Percentiles rank a stretch among this genome's conserved stretches.
Conservation (phyloP, 2,113 vertebrate species). For the Dinomys branickii region DNA sequence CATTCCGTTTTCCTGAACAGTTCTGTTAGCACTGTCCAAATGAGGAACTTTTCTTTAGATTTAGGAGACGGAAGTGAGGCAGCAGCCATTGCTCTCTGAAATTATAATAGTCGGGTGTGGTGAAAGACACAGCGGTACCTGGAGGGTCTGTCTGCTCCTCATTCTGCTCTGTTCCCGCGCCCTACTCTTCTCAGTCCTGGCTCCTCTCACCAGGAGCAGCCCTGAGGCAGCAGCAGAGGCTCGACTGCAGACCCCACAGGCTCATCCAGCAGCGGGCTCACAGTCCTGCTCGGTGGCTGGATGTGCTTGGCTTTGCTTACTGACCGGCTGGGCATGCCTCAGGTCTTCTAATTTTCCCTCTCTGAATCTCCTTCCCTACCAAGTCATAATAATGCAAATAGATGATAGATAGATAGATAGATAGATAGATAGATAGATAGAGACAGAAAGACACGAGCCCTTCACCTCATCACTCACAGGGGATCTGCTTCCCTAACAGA, state of each 20-base stretch:
- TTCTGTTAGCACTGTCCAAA: background rate
- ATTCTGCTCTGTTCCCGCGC: background rate
- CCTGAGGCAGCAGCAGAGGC: background rate
- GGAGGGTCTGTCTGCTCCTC: background rate
- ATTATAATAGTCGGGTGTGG: background rate
- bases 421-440: background rate
- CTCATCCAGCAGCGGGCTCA: background rate
- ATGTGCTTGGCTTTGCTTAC: background rate
- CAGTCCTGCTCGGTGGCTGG: background rate
- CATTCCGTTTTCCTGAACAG: background rate
- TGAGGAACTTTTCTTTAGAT: background rate
- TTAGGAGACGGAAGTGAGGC: background rate
- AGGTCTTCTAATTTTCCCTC: background rate
- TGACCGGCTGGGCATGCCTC: background rate
- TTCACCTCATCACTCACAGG: background rate
- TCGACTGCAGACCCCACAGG: background rate
- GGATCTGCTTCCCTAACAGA: background rate
- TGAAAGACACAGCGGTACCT: background rate
- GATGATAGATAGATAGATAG: background rate
- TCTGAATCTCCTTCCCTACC: background rate
- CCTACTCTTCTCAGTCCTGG: background rate
- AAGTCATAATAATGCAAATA: background rate
- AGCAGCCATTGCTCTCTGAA: background rate
- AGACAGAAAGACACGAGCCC: background rate
- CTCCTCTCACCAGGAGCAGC: background rate